Evolutionary conservation across 2,113 vertebrate species (phyloP), one percentile per base, ranked within the genome.

Genomic region (Dicaeum eximium): DNA sequence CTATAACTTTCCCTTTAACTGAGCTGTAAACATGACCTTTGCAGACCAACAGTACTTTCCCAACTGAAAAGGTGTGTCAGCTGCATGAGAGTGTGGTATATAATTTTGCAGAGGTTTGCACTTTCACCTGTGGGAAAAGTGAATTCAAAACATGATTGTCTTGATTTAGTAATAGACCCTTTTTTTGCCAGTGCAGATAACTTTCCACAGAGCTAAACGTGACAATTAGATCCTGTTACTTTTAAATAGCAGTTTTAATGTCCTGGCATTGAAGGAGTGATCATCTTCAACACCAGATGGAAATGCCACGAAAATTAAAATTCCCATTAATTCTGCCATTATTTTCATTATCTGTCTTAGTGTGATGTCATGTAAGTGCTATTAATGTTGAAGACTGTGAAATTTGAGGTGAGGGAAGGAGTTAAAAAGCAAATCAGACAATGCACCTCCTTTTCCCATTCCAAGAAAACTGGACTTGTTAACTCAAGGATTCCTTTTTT

Each of bases 21-120:
- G 28, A 94, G 94, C 50, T 71, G 79, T 86, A 96, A 97, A 96
- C 5, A 80, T 94, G 88, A 94, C 94, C 95, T 96, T 95, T 92
- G 57, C 60, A 80, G 93, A 96, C 90, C 95, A 95, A 92, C 94
- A 90, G 91, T 88, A 95, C 92, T 97, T 97, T 96, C 93, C 96
- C 72, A 65, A 40, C 75, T 69, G 87, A 94, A 96, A 94, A 79
- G 31, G 35, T 88, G 30, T 95, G 90, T 96, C 77, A 81, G 56
- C 64, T 94, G 62, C 13, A 40, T 86, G 93, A 50, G 53, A 85
- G 47, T 47, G 45, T 57, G 77, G 27, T 78, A 27, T 33, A 38
- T 77, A 58, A 88, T 91, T 92, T 73, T 96, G 84, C 91, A 93
- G 65, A 86, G 88, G 28, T 35, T 75, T 86, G 61, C 57, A 93